Evolutionary conservation across 2,888 invertebrate species (phyloP), one percentile per base, ranked within the genome.

Genomic region (Endotricha flammealis): DNA sequence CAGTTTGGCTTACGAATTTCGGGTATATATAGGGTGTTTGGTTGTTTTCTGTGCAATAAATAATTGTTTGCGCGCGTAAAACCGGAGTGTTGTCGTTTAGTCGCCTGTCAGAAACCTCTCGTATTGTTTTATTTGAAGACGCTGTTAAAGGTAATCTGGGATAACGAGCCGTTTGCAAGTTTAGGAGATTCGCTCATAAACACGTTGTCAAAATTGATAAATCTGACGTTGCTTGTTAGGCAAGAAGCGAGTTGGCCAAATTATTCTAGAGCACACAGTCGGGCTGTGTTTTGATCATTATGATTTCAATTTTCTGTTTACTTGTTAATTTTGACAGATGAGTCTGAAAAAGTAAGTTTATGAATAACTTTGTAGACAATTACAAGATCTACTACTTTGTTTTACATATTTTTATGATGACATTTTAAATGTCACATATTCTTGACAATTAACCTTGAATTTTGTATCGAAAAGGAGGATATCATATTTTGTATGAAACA

Each of bases 1-100:
- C 47, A 48, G 40, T 67, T 68, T 64, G n/a, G 58, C 38, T 36
- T 46, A 55, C 32, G 7, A 10, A 11, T 7, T 7, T 14, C 9
- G n/a, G 36, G 42, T 51, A 48, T 56, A 56, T 67, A 65, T 61
- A 60, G 73, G 67, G 64, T 73, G 71, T 73, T 61, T 40, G 61
- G 61, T 54, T 67, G 68, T 67, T 70, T 66, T 65, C 64, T 60
- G 65, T 73, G 79, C 69, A 77, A 86, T 86, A 86, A 85, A 85
- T 86, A 86, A 83, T 81, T 82, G 83, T 80, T 82, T 78, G 77
- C 66, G 65, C 72, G 70, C 77, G 81, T 82, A 82, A 82, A 83
- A 83, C 71, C 76, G 65, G 73, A 80, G 79, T 78, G 73, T 69
- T 65, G 68, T 64, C 64, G 62, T 64, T 65, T 63, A 63, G 63